Evolutionary conservation across 2,797 vertebrate genomes (phyloP).

Genomic region (Manis pentadactyla): DNA sequence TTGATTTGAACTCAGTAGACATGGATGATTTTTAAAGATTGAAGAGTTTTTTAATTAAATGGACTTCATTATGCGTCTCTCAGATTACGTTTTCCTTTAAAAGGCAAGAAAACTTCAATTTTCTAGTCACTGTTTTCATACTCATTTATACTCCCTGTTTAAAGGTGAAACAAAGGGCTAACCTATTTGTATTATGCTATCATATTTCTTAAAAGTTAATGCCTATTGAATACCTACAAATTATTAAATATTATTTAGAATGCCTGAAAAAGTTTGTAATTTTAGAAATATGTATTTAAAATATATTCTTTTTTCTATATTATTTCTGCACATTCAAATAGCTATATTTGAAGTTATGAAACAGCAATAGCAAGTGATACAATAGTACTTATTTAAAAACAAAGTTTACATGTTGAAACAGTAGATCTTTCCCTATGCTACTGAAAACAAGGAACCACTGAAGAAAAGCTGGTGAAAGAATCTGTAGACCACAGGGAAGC

Average conservation of each 20-base stretch:
- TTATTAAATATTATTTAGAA: slow-evolving; percentile 13
- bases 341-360: slow-evolving; percentile 18
- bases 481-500: neutral
- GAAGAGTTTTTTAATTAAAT: neutral
- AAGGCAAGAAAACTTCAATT: slow-evolving; percentile 9
- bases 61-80: neutral
- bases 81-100: neutral
- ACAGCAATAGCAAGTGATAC: neutral
- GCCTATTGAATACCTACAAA: neutral
- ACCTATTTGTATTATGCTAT: neutral
- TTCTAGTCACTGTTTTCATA: neutral
- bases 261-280: neutral
- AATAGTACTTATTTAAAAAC: neutral
- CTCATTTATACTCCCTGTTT: neutral
- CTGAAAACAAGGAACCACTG: neutral
- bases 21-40: neutral
- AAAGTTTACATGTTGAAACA: neutral
- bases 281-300: neutral
- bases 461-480: neutral
- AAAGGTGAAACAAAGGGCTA: neutral
- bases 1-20: neutral
- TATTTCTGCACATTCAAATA: slow-evolving; percentile 10
- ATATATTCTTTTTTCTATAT: neutral
- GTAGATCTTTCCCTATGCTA: neutral
- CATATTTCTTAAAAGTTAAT: neutral